These are phyloP conservation scores for Eulemur albifrons DNA, from an alignment of 2,797 vertebrate species.

Conservation along the genomic window DNA sequence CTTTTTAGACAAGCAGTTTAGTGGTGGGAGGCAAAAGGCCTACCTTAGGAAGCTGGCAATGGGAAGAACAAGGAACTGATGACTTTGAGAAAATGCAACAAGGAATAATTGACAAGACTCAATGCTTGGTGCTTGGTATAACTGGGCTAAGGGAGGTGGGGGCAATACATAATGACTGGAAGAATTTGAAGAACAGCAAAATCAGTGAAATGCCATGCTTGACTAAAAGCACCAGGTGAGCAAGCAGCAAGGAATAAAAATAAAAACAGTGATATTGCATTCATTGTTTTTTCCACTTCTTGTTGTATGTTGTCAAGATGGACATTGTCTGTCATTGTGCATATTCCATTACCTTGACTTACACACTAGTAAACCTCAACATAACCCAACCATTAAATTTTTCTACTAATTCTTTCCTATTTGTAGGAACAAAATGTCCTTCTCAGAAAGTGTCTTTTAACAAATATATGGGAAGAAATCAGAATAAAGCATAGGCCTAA, in stretches of 20 bases:
- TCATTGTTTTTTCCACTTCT: not conserved
- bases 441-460: constrained; percentile 68
- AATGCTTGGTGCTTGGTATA: not conserved
- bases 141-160: not conserved
- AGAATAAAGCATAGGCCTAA: not conserved
- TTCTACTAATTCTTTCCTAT: constrained; percentile 47
- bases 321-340: not conserved
- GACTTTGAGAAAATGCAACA: not conserved
- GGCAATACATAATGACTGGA: not conserved
- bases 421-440: constrained; percentile 60
- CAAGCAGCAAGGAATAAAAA: not conserved
- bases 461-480: constrained; percentile 49
- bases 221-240: not conserved
- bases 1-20: not conserved
- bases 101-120: not conserved
- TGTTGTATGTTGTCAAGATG: not conserved
- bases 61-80: not conserved
- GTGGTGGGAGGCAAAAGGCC: not conserved
- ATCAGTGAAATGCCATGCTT: not conserved
- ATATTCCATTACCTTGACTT: not conserved
- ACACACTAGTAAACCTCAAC: not conserved
- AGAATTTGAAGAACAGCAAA: not conserved
- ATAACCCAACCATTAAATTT: not conserved
- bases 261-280: not conserved
- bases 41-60: not conserved